Evolutionary conservation across 2,888 invertebrate genomes (phyloP), one percentile per base, ranked within the genome.

Genomic region (Epinotia bilunana): DNA sequence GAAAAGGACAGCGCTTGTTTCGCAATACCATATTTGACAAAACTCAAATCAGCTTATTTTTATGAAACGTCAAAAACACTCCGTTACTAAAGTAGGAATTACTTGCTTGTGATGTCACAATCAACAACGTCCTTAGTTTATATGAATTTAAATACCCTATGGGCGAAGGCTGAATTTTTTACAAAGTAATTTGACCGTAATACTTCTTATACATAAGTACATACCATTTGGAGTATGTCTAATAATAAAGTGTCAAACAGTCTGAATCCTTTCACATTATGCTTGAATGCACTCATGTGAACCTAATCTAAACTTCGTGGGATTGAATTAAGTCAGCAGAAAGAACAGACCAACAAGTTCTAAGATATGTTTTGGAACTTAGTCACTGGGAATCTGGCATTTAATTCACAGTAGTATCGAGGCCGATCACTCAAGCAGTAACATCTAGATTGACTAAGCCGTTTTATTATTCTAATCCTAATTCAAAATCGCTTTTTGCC

Each of bases 341-440:
- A 74, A 63, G 69, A 69, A 70, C 69, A 64, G 39, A 61, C 53
- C 12, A 62, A 58, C 77, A 79, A 78, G 79, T 79, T 77, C 65
- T 77, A 78, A 79, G 77, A 72, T 76, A 70, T 80, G 74, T 79
- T 83, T 84, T 83, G 83, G 82, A 82, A 85, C 82, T 84, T 84
- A 86, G 87, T 87, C 89, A 90, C 91, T 94, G 93, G 92, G 93
- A 94, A 92, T 90, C 89, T 94, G 93, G 91, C 93, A 93, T 94
- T 94, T 94, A 92, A 89, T 90, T 86, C 82, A 79, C 83, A 83
- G 82, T 84, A 83, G 82, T 89, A 92, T 92, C 91, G 90, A 87
- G 86, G 82, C 85, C 88, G 91, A 91, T 92, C 93, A 92, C 83
- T 92, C 89, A 91, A 87, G 91, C 93, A 86, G 87, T 86, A 91